phyloP scores from a whole-genome alignment of 2,113 vertebrate species.

The Lophotis ruficrista region DNA sequence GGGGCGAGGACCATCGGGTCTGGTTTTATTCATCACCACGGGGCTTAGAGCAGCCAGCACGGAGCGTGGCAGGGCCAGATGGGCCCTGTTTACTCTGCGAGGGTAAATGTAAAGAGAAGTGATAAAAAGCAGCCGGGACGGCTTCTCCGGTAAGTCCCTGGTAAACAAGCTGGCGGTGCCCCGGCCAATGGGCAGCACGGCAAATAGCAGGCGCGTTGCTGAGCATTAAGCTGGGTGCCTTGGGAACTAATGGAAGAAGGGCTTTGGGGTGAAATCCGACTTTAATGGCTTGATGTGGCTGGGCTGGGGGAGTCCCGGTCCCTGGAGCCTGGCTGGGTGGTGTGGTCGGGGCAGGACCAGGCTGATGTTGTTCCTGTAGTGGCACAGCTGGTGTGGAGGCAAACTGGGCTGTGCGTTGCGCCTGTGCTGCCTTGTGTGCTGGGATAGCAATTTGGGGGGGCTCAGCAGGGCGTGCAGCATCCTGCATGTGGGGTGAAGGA shows the following conservation, averaged over 20 bases:
- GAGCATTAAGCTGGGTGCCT: neutral
- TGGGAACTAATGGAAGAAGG: slow-evolving; percentile 36
- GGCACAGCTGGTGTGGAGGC: neutral
- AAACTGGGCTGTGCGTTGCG: neutral
- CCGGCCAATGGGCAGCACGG: accelerated
- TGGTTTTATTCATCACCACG: slow-evolving; percentile 57
- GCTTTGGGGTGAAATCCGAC: neutral
- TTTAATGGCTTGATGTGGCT: neutral
- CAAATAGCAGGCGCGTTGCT: neutral
- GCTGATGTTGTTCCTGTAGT: neutral
- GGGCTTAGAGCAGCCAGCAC: slow-evolving; percentile 35
- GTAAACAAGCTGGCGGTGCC: slow-evolving; percentile 34
- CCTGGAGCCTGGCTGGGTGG: accelerated
- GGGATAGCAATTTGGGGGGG: neutral
- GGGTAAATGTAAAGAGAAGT: slow-evolving; percentile 42
- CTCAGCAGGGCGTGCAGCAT: neutral
- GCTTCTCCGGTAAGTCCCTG: slow-evolving; percentile 23
- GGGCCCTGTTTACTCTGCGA: slow-evolving; percentile 64
- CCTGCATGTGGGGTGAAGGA: neutral
- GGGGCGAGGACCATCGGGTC: neutral
- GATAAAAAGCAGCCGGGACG: slow-evolving; percentile 4
- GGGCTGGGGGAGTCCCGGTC: neutral
- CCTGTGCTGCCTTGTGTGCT: neutral
- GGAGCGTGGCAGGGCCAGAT: slow-evolving; percentile 52
- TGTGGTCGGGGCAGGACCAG: neutral